Evolutionary conservation across 2,888 invertebrate species (phyloP), one percentile per base, ranked within the genome.

Genomic region (Pollenia labialis): DNA sequence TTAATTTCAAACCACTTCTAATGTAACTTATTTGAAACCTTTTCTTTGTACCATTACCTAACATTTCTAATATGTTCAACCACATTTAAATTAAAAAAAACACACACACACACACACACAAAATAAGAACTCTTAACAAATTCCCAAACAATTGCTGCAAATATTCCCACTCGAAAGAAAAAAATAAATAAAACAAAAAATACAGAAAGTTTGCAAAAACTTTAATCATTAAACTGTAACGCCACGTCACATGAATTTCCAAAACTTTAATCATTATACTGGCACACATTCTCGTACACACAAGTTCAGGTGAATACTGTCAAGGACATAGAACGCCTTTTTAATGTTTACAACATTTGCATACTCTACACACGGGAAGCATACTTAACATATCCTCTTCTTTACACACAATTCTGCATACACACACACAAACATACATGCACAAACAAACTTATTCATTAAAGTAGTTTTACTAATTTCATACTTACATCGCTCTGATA

Each of bases 381-480:
- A 40, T n/a, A 16, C 14, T 32, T 32, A 32, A 32, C 32, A 32
- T 32, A 32, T 6, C 4, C 32, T 32, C 32, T 6, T 32, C 6
- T 32, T 32, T 1, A 6, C 32, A 32, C 6, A 32, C 32, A 0
- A 32, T 32, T 32, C 32, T 32, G n/a, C n/a, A n/a, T n/a, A n/a
- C n/a, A n/a, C n/a, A 10, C 12, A 23, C 8, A 68, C 16, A 42
- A 23, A 42, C 23, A 48, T 69, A 23, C 64, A 58, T 58, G 48
- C 52, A 77, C 54, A n/a, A n/a, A 52, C 46, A 69, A 44, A 71
- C 64, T 66, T 44, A 80, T 66, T 89, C 89, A 90, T 89, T 90
- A 87, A 91, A 91, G 89, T 90, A 90, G 90, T 91, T 91, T 89
- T 89, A 90, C 90, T 90, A 91, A 91, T 91, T 89, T 88, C 88